Conservation (phyloP, 1,140 invertebrate genomes). For the Drosophila auraria region DNA sequence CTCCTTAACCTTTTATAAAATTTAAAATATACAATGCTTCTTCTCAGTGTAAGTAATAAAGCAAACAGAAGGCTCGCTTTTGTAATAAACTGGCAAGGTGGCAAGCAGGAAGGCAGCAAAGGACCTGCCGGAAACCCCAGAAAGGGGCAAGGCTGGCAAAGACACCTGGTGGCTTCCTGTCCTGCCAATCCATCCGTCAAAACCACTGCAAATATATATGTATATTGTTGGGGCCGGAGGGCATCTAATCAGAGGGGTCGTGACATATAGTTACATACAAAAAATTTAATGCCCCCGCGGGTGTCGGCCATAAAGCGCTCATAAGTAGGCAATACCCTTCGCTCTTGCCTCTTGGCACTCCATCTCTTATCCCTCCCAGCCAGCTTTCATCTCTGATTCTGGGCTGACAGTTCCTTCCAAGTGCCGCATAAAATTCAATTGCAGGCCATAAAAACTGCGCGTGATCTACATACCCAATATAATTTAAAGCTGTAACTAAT, state of each 20-base stretch:
- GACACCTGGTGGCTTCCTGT: conserved; percentile 36
- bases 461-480: conserved; percentile 70
- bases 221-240: conserved; percentile 3
- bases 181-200: conserved; percentile 21
- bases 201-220: conserved; percentile 61
- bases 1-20: not conserved
- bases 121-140: conserved; percentile 6
- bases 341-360: conserved; percentile 15
- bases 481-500: conserved; percentile 81
- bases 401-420: conserved; percentile 3
- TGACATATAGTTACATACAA: conserved; percentile 5
- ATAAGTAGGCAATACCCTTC: conserved; percentile 64
- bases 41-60: conserved; percentile 65
- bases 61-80: conserved; percentile 55
- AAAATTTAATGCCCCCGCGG: conserved; percentile 31
- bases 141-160: conserved; percentile 24
- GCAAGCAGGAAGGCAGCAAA: not conserved
- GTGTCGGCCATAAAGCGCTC: conserved; percentile 45
- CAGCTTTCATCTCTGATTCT: not conserved
- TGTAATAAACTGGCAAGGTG: conserved; percentile 63
- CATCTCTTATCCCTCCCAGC: not conserved
- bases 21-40: no score
- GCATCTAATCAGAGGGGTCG: conserved; percentile 55
- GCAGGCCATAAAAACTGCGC: conserved; percentile 73
- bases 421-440: conserved; percentile 74